Percentiles rank a stretch among this genome's conserved stretches.
phyloP scores from a whole-genome alignment of 2,113 vertebrate species.

The Promerops cafer region DNA sequence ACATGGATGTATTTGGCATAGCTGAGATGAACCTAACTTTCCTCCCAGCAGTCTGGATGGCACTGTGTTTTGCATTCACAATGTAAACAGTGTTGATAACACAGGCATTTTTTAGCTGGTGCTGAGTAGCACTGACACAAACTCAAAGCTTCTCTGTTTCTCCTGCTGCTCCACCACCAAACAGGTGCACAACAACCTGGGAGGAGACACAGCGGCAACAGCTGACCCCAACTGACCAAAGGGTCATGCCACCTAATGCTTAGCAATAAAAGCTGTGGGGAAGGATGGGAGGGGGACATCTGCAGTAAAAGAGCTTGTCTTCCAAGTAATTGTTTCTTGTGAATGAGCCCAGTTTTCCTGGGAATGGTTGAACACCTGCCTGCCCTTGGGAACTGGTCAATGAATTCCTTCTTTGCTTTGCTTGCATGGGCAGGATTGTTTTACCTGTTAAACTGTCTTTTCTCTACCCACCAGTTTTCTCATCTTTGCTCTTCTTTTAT shows the following conservation, averaged over 20 bases:
- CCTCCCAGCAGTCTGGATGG: background rate
- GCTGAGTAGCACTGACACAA: background rate
- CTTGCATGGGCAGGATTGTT: background rate
- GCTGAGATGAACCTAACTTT: background rate
- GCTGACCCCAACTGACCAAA: background rate
- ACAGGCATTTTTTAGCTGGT: background rate
- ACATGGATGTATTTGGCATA: too few relatives aligned
- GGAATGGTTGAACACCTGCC: background rate
- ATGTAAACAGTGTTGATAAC: background rate
- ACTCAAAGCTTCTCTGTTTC: background rate
- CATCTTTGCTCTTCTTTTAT: background rate
- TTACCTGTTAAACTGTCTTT: background rate
- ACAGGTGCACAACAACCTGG: background rate
- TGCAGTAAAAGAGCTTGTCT: background rate
- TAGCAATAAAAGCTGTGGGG: background rate
- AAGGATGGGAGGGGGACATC: background rate
- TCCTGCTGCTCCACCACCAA: background rate
- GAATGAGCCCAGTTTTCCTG: background rate
- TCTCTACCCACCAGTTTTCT: background rate
- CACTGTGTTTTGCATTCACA: background rate
- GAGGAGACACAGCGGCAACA: background rate
- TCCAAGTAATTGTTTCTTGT: accelerated
- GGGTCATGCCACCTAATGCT: background rate
- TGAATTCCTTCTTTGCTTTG: background rate
- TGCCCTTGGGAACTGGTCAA: background rate